phyloP scores from a whole-genome alignment of 2,888 invertebrate genomes.

The Didymodactylos carnosus region DNA sequence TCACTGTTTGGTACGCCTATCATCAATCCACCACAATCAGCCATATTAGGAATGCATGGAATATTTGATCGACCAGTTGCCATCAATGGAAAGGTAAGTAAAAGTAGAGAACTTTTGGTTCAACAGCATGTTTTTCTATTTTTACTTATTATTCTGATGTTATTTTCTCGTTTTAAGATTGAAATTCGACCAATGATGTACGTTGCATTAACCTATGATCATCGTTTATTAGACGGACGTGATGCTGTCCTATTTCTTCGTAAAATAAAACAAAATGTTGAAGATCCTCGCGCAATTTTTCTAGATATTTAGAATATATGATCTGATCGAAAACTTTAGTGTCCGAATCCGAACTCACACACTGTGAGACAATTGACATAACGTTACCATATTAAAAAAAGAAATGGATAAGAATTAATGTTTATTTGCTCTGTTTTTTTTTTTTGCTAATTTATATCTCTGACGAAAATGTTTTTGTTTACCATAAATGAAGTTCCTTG shows the following conservation, averaged over 20 bases:
- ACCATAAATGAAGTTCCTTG: too few relatives aligned
- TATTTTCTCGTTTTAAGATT: too few relatives aligned
- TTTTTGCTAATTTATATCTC: too few relatives aligned
- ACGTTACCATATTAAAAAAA: too few relatives aligned
- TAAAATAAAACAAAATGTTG: constrained; percentile 84
- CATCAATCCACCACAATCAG: constrained; percentile 95
- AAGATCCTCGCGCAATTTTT: constrained; percentile 78
- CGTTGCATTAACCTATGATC: constrained; percentile 92
- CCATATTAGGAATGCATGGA: constrained; percentile 95
- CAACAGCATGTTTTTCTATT: background rate
- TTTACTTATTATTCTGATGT: background rate
- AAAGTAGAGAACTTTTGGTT: background rate
- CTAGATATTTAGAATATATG: constrained; percentile 52
- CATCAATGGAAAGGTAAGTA: constrained; percentile 66
- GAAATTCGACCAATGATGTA: constrained; percentile 99
- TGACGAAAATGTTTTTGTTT: too few relatives aligned
- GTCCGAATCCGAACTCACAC: background rate
- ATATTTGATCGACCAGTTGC: constrained; percentile 86
- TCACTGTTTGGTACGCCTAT: constrained; percentile 92
- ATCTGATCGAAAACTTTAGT: background rate
- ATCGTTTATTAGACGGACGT: constrained; percentile 90
- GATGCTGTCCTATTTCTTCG: constrained; percentile 91
- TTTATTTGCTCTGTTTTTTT: too few relatives aligned
- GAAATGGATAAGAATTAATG: too few relatives aligned
- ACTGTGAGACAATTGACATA: too few relatives aligned